Percentiles rank a stretch among this genome's conserved stretches.
Evolutionary conservation across 2,113 vertebrate species (phyloP).

Genomic region (Varanus komodoensis): DNA sequence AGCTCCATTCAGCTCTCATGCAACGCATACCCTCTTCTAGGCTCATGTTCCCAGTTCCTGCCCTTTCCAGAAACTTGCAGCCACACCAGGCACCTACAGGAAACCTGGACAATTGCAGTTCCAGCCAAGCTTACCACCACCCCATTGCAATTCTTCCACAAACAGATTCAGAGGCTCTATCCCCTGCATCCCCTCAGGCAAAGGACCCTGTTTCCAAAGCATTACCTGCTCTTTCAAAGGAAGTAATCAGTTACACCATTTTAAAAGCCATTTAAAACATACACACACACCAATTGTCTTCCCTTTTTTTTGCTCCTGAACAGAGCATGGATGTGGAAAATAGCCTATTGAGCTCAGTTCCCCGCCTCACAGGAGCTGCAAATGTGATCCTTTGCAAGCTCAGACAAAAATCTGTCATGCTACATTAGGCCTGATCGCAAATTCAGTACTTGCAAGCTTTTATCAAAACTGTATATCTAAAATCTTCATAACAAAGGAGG

Average conservation of each 20-base stretch:
- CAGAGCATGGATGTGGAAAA: constrained; percentile 75
- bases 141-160: neutral
- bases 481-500: constrained; percentile 77
- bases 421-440: constrained; percentile 81
- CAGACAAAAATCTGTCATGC: constrained; percentile 81
- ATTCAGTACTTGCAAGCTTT: constrained; percentile 82
- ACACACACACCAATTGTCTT: constrained; percentile 40
- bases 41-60: neutral
- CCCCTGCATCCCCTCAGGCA: neutral
- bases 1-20: neutral
- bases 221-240: neutral
- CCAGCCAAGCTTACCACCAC: neutral
- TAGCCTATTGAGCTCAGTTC: constrained; percentile 77
- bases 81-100: neutral
- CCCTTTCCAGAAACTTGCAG: neutral
- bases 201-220: constrained; percentile 19
- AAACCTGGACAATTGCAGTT: neutral
- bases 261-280: neutral
- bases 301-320: constrained; percentile 40
- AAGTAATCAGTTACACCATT: constrained; percentile 34
- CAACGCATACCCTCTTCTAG: neutral
- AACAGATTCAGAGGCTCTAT: neutral
- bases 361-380: constrained; percentile 76
- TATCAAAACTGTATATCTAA: constrained; percentile 82
- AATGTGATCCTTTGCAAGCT: constrained; percentile 80